Evolutionary conservation across 2,797 vertebrate species (phyloP).

Genomic region (Alfaro cultratus): DNA sequence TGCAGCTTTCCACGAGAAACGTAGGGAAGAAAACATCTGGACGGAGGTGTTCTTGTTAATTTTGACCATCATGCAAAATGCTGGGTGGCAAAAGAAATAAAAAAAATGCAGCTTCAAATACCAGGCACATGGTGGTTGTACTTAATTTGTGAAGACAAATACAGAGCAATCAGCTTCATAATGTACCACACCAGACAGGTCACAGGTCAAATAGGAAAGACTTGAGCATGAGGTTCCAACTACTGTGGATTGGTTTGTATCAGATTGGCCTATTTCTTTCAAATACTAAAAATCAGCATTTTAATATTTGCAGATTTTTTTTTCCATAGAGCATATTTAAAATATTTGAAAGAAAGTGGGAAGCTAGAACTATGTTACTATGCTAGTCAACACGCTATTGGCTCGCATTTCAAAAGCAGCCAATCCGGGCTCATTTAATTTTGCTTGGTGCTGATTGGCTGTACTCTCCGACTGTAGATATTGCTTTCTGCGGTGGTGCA

Average conservation of each 20-base stretch:
- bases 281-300: no score
- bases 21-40: neutral
- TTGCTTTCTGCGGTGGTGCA: neutral
- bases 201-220: no score
- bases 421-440: no score
- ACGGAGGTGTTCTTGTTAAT: neutral
- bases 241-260: neutral
- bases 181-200: neutral
- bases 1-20: neutral
- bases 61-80: neutral
- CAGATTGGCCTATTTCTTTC: neutral
- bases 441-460: neutral
- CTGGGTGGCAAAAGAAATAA: neutral
- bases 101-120: neutral
- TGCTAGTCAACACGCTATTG: neutral
- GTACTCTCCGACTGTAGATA: neutral
- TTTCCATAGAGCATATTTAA: neutral
- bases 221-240: neutral
- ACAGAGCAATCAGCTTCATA: neutral
- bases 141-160: neutral
- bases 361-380: neutral
- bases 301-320: neutral
- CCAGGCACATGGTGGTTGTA: neutral
- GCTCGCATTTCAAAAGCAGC: no score
- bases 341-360: neutral